These are phyloP conservation scores for Acleris cristana DNA, from an alignment of 2,888 invertebrate species.

Conservation along the genomic window DNA sequence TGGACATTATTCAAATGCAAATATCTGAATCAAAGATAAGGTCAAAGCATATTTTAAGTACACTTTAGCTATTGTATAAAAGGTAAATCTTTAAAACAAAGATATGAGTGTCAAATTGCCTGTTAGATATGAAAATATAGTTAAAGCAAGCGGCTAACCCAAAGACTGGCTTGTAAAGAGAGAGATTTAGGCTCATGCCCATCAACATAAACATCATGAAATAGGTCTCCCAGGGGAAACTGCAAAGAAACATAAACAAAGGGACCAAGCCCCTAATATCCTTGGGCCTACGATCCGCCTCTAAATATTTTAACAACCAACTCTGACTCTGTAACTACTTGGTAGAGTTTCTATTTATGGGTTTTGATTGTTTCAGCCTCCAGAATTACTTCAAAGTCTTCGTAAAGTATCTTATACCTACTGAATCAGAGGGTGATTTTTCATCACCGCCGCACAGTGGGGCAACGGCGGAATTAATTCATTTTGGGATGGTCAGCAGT, in stretches of 20 bases:
- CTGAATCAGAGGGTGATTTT: too few species aligned
- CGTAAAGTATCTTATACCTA: background rate
- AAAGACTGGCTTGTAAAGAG: conserved; percentile 11
- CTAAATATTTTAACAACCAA: conserved; percentile 35
- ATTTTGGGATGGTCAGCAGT: too few species aligned
- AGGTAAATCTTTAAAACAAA: too few species aligned
- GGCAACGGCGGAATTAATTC: too few species aligned
- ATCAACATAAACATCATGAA: conserved; percentile 34
- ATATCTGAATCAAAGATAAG: too few species aligned
- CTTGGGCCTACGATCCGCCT: conserved; percentile 21
- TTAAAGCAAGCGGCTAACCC: background rate
- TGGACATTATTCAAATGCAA: too few species aligned
- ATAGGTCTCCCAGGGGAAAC: conserved; percentile 30
- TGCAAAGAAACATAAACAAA: conserved; percentile 36
- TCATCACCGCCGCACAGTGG: too few species aligned
- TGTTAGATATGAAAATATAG: background rate
- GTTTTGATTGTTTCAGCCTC: conserved; percentile 20
- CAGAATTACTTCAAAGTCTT: background rate
- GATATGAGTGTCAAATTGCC: too few species aligned
- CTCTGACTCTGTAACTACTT: conserved; percentile 30
- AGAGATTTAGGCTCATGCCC: conserved; percentile 23
- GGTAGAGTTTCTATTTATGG: conserved; percentile 28
- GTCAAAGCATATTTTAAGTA: too few species aligned
- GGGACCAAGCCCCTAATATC: conserved; percentile 34
- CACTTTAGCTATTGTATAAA: too few species aligned